These are phyloP conservation scores for Cichladusa arquata DNA, from an alignment of 2,113 vertebrate genomes.

Conservation along the genomic window DNA sequence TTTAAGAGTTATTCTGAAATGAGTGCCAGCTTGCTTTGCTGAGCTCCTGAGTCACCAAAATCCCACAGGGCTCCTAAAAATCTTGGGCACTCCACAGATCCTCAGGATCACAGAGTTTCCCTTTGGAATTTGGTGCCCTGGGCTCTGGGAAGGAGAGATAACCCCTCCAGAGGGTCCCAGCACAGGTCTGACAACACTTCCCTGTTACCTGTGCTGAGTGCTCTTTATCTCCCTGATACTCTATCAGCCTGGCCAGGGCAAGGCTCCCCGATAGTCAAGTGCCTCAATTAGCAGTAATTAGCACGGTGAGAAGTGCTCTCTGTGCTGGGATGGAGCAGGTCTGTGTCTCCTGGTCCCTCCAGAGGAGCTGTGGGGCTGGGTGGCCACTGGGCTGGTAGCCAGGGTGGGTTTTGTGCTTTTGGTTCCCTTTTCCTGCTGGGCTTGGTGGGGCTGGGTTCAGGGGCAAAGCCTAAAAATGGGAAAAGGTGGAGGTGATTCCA, in stretches of 20 bases:
- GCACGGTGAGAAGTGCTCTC: accelerated
- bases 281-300: slow-evolving; percentile 48
- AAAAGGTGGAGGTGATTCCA: neutral
- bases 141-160: neutral
- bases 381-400: neutral
- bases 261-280: neutral
- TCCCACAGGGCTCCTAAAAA: neutral
- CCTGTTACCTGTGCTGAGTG: slow-evolving; percentile 28
- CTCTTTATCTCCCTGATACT: slow-evolving; percentile 46
- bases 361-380: neutral
- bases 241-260: neutral
- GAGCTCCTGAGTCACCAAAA: neutral
- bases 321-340: neutral
- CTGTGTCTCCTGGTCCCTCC: accelerated
- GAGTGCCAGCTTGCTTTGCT: neutral
- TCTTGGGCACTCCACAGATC: neutral
- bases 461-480: neutral
- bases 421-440: neutral
- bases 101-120: accelerated
- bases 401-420: neutral
- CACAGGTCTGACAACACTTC: neutral
- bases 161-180: neutral
- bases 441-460: accelerated
- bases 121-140: accelerated
- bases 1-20: slow-evolving; percentile 8